These are phyloP conservation scores for Eretmocerus hayati DNA, from an alignment of 2,888 invertebrate genomes.

Conservation along the genomic window DNA sequence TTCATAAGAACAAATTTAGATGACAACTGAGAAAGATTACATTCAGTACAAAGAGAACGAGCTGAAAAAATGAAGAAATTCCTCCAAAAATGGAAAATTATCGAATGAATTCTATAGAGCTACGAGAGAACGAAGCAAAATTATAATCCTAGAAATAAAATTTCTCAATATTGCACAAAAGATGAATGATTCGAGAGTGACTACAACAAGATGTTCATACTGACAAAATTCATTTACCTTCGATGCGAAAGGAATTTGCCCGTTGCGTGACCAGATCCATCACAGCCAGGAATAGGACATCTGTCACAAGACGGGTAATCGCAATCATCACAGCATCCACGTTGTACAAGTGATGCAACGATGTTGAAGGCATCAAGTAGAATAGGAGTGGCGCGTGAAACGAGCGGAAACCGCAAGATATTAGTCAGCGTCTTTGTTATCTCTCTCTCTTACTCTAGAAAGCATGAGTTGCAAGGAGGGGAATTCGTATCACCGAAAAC, in stretches of 20 bases:
- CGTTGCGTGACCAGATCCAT: conserved; percentile 96
- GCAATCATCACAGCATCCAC: conserved; percentile 3
- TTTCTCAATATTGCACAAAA: too few species aligned
- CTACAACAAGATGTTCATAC: too few species aligned
- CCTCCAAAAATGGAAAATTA: too few species aligned
- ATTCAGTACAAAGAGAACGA: too few species aligned
- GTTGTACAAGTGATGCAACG: conserved; percentile 14
- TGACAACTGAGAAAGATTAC: too few species aligned
- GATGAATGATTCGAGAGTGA: too few species aligned
- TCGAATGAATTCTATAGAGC: too few species aligned
- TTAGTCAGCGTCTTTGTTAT: conserved; percentile 45
- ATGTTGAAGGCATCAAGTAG: conserved; percentile 4
- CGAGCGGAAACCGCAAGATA: conserved; percentile 44
- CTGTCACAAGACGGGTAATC: conserved; percentile 47
- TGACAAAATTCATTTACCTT: conserved; percentile 67
- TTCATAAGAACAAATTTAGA: too few species aligned
- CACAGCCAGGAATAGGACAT: conserved; percentile 93
- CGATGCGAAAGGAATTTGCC: conserved; percentile 98
- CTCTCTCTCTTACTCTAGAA: conserved; percentile 29
- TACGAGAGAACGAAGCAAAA: too few species aligned
- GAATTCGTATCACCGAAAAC: background rate
- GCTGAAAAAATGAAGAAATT: too few species aligned
- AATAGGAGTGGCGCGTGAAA: conserved; percentile 41
- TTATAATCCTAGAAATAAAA: too few species aligned
- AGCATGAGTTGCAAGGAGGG: conserved; percentile 1